A percentile compares a stretch with the other conserved stretches of the same genome.
These are phyloP conservation scores for Drosophila pseudoobscura DNA, from an alignment of 1,140 invertebrate genomes.

Conservation along the genomic window DNA sequence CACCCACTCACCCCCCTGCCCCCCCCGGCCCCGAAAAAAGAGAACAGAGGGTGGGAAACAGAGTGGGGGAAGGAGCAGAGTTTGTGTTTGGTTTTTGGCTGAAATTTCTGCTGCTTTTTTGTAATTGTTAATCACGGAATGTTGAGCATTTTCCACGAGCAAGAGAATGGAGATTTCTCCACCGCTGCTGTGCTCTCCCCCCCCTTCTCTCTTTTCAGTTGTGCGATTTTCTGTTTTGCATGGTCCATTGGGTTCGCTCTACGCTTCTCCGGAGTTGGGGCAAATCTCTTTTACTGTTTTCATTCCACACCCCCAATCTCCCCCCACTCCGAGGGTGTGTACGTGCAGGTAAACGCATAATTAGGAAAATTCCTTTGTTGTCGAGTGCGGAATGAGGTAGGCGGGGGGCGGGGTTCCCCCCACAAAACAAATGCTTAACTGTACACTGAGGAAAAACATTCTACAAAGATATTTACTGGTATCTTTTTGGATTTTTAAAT, in stretches of 20 bases:
- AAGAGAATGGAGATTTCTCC: no score
- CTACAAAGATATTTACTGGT: no score
- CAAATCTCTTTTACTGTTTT: constrained; percentile 11
- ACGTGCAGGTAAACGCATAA: constrained; percentile 75
- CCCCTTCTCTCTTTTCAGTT: constrained; percentile 16
- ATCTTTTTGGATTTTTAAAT: no score
- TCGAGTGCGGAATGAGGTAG: not conserved
- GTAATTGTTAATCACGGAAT: constrained; percentile 79
- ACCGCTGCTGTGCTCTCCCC: not conserved
- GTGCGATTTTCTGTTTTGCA: constrained; percentile 50
- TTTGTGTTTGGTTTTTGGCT: constrained; percentile 25
- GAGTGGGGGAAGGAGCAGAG: constrained; percentile 5
- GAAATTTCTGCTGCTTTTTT: constrained; percentile 49
- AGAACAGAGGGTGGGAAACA: not conserved
- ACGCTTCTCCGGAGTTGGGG: constrained; percentile 1
- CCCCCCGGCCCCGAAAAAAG: not conserved
- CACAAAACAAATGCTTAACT: constrained; percentile 9
- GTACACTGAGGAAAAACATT: constrained; percentile 10
- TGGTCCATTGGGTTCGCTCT: constrained; percentile 33
- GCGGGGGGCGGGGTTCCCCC: not conserved
- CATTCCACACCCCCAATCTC: not conserved
- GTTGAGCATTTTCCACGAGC: constrained; percentile 6
- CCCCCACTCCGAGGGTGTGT: constrained; percentile 17
- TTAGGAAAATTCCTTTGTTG: constrained; percentile 74
- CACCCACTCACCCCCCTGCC: not conserved